Evolutionary conservation across 2,797 vertebrate species (phyloP), one percentile per base, ranked within the genome.

Genomic region (Etheostoma nigrum): DNA sequence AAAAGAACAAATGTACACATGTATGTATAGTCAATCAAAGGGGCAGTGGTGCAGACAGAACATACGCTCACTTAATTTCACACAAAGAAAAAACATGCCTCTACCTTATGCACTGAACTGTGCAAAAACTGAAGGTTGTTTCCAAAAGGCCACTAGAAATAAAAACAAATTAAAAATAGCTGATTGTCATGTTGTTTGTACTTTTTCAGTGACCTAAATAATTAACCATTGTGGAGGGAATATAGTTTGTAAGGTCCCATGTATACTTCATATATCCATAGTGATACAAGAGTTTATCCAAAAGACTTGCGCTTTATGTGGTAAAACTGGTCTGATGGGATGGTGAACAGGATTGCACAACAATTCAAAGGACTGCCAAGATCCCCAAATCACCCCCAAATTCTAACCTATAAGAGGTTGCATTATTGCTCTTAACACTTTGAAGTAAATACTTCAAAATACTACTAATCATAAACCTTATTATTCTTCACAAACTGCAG

Each of bases 11-110:
- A 48, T 3, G 2, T 25, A 63, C 25, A 49, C 18, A n/a, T 60
- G 1, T 51, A 33, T 66, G 55, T 64, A 69, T 10, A 0, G 15
- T 21, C 27, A 33, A 79, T 58, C 57, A 57, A 71, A 79, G 67
- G 48, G 13, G 12, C 62, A 65, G 55, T 1, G n/a, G 18, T 67
- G 30, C 76, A 48, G 54, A 76, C 23, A 63, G 47, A 54, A 58
- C 23, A 53, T 40, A 23, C 69, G 54, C 63, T 79, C 36, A 44
- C 14, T 44, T 44, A 44, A 44, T 44, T 44, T 15, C 42, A 44
- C 10, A 40, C 36, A 12, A 11, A 44, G 42, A 44, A 14, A 44
- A 44, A 44, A 44, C 42, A 44, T 44, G 42, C 13, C 42, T 15
- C 12, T 13, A 44, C 42, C 42, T 14, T 12, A 36, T 0, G 3